Conservation (phyloP, 1,140 invertebrate genomes). For the Drosophila carrolli region DNA sequence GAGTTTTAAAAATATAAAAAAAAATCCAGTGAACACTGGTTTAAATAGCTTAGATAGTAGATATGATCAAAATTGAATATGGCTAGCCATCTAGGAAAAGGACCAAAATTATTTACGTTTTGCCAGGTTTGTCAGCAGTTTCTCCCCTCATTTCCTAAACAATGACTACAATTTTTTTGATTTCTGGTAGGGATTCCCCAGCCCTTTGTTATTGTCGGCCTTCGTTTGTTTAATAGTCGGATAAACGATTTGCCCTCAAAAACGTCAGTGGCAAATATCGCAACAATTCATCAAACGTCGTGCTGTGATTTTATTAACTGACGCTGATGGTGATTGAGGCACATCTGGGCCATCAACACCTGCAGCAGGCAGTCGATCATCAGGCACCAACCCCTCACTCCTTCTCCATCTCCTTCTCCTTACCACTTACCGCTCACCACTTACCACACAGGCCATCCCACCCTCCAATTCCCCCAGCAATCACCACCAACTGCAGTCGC, state of each 20-base stretch:
- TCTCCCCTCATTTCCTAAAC: no score
- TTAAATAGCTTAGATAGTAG: no score
- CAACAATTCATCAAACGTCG: conserved; percentile 74
- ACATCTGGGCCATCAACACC: conserved; percentile 77
- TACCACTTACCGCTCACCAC: neutral
- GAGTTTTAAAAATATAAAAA: no score
- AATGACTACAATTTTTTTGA: no score
- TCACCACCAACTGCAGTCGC: conserved; percentile 54
- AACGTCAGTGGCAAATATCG: conserved; percentile 59
- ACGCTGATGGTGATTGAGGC: conserved; percentile 78
- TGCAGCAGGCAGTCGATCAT: conserved; percentile 56
- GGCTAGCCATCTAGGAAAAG: no score
- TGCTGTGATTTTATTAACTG: conserved; percentile 78
- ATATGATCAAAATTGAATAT: no score
- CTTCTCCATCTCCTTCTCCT: no score
- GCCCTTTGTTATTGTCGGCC: conserved; percentile 14
- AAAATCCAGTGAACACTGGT: no score
- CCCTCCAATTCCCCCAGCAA: conserved; percentile 19
- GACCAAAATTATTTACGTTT: no score
- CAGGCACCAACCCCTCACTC: neutral
- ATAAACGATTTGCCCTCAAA: conserved; percentile 67
- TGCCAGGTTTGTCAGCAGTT: no score
- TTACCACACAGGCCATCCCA: neutral
- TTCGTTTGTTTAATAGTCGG: conserved; percentile 53
- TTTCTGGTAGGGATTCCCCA: no score